Evolutionary conservation across 2,113 vertebrate genomes (phyloP).

Genomic region (Regulus satrapa): DNA sequence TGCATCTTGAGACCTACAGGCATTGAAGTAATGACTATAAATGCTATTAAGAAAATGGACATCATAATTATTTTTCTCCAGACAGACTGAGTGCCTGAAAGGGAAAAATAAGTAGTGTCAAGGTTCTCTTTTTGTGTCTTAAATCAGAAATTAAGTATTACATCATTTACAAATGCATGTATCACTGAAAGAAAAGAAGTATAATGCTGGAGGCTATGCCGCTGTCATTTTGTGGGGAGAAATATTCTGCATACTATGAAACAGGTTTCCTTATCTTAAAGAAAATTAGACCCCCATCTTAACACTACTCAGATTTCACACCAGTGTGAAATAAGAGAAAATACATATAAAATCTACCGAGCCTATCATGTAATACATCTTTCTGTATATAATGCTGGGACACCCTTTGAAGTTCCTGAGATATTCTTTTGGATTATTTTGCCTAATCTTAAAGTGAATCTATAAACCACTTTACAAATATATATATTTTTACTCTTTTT

Average conservation of each 20-base stretch:
- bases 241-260: not conserved
- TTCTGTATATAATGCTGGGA: not conserved
- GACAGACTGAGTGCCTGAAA: not conserved
- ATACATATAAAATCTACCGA: not conserved
- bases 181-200: not conserved
- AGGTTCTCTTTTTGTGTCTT: not conserved
- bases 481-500: too few relatives aligned
- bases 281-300: not conserved
- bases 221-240: accelerated
- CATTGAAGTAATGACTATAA: not conserved
- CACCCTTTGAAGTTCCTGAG: not conserved
- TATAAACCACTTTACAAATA: not conserved
- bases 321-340: not conserved
- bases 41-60: not conserved
- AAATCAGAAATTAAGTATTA: not conserved
- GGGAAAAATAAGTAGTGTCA: not conserved
- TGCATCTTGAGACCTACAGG: not conserved
- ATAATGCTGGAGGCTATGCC: not conserved
- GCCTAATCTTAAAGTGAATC: not conserved
- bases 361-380: not conserved
- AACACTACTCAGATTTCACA: not conserved
- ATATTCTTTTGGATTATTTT: not conserved
- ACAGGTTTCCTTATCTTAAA: not conserved
- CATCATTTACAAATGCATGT: not conserved
- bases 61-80: not conserved